phyloP scores from a whole-genome alignment of 2,113 vertebrate species.

The Aptenodytes patagonicus region DNA sequence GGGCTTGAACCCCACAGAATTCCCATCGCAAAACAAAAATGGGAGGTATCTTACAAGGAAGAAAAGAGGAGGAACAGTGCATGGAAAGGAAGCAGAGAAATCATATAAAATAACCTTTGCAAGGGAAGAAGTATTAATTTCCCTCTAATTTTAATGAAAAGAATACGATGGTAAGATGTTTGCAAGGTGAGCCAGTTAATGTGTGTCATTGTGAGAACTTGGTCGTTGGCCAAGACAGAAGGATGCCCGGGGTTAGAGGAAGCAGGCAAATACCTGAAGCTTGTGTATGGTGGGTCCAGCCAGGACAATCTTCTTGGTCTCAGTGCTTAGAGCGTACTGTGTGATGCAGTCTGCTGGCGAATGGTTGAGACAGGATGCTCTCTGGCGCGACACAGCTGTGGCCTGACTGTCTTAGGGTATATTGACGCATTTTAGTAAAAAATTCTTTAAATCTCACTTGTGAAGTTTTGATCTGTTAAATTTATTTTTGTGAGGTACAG shows the following conservation, averaged over 20 bases:
- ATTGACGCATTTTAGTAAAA: not conserved
- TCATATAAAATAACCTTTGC: not conserved
- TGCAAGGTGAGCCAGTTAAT: not conserved
- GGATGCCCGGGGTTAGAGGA: not conserved
- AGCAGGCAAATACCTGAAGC: not conserved
- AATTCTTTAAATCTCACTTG: not conserved
- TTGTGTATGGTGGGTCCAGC: fast-evolving
- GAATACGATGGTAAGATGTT: not conserved
- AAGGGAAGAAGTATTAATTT: not conserved
- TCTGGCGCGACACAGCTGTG: not conserved
- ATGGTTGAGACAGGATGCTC: not conserved
- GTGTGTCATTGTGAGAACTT: not conserved
- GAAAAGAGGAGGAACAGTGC: not conserved
- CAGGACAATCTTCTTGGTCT: not conserved
- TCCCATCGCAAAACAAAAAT: fast-evolving
- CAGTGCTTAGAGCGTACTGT: fast-evolving
- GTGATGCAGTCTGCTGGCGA: not conserved
- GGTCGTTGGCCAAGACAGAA: not conserved
- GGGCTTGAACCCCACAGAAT: not conserved
- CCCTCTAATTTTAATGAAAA: not conserved
- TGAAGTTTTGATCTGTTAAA: not conserved
- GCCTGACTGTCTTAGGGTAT: not conserved
- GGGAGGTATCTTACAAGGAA: not conserved
- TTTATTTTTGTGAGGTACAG: not conserved
- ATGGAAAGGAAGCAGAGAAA: not conserved